A percentile compares a stretch with the other conserved stretches of the same genome.
phyloP scores from a whole-genome alignment of 2,888 invertebrate genomes.

The Drosophila sordidapex region DNA sequence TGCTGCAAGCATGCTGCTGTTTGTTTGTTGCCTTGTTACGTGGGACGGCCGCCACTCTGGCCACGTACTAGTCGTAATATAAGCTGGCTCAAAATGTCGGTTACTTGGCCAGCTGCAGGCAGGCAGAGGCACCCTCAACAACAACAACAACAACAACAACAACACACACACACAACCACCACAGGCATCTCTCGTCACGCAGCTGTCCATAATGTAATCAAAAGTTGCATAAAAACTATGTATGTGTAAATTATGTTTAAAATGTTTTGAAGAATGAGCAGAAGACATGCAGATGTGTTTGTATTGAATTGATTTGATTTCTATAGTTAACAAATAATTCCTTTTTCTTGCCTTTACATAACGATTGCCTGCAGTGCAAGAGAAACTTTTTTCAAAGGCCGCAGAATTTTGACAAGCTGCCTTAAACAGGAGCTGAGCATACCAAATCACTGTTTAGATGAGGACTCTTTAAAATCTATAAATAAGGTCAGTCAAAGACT shows the following conservation, averaged over 20 bases:
- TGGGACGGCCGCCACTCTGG: conserved; percentile 3
- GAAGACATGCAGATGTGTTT: conserved; percentile 2
- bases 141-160: neutral
- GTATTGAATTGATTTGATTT: neutral
- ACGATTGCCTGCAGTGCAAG: neutral
- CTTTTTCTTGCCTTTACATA: neutral
- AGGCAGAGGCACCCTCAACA: conserved; percentile 40
- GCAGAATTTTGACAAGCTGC: neutral
- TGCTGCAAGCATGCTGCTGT: conserved; percentile 18
- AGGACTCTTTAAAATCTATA: neutral
- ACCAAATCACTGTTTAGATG: neutral
- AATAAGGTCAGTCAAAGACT: rapidly evolving
- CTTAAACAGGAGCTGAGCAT: neutral
- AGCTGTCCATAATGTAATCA: conserved; percentile 51
- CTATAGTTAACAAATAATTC: conserved; percentile 1
- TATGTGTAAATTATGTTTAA: conserved; percentile 17
- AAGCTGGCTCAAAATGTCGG: conserved; percentile 68
- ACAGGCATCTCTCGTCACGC: conserved; percentile 49
- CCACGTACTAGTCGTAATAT: conserved; percentile 50
- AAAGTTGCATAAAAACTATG: conserved; percentile 32
- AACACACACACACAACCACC: conserved; percentile 18
- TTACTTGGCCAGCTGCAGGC: conserved; percentile 57
- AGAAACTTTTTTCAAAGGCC: neutral
- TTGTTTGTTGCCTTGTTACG: conserved; percentile 34
- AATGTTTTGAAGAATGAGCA: conserved; percentile 14